These are phyloP conservation scores for Gnathonemus longibarbis DNA, from an alignment of 2,113 vertebrate species.

Conservation along the genomic window DNA sequence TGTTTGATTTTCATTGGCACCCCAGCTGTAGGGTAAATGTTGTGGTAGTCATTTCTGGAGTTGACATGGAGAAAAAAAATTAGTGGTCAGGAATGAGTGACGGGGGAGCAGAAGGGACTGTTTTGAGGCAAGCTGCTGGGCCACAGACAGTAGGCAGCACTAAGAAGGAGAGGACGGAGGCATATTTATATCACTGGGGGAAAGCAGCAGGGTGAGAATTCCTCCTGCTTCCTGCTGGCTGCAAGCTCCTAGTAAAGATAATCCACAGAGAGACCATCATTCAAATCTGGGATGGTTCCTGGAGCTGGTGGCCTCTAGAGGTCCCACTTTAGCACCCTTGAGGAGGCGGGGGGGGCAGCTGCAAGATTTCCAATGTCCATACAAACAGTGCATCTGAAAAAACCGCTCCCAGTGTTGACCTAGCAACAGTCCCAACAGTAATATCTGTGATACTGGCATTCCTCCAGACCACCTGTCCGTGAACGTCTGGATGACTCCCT, in stretches of 20 bases:
- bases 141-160: not conserved
- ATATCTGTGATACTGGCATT: conserved; percentile 8
- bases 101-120: not conserved
- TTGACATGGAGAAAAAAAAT: not conserved
- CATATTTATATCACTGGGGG: not conserved
- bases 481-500: not conserved
- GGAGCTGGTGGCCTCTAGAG: not conserved
- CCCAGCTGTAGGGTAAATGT: not conserved
- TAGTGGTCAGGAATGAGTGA: not conserved
- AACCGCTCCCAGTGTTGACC: not conserved
- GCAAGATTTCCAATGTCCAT: not conserved
- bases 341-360: not conserved
- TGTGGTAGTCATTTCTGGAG: not conserved
- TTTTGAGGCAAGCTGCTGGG: not conserved
- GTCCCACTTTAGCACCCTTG: not conserved
- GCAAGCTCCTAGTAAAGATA: not conserved
- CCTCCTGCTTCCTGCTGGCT: not conserved
- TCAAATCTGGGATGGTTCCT: not conserved
- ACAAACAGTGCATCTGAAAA: not conserved
- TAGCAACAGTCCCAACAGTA: not conserved
- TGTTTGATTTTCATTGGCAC: not conserved
- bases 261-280: not conserved
- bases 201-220: not conserved
- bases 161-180: not conserved
- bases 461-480: not conserved